Base-by-base conservation (phyloP, 2,797 vertebrate species). In the Gobionotothen gibberifrons region DNA sequence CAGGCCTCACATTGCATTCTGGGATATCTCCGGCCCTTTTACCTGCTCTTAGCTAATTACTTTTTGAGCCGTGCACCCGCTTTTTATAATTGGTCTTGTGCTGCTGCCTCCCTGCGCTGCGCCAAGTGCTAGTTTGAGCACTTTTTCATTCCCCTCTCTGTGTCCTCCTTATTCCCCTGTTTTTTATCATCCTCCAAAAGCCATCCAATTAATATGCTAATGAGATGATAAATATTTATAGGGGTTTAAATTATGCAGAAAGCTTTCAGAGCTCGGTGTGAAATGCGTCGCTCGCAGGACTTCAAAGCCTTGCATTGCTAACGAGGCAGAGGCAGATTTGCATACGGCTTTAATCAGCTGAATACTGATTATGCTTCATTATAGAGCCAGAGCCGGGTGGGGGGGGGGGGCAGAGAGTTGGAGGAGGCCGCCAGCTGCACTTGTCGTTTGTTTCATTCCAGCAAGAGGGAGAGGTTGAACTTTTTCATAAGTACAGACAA, bases 361-460 rank as follows among this genome's bases (percentile, higher is more conserved):
- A 97, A 99, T 98, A 98, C 97, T 99, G 98, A 99, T 99, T 98
- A 98, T 96, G 95, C 96, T 97, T 99, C 97, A 99, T 99, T 99
- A 98, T 97, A 84, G 89, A 87, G 81, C 82, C 83, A 85, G 80
- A 62, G 80, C 59, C 53, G 66, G 71, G 43, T 66, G 43, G 51
- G 1, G 39, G 9, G 2, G 2, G 5, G 32, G 7, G 39, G 12
- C 2, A 1, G 83, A 5, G 78, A 63, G 77, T 68, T 72, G 68
- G 89, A 80, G 96, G 96, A 96, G 94, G 95, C 96, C 95, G 96
- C 96, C 97, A 98, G 97, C 96, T 97, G 97, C 97, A 97, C 96
- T 97, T 96, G 97, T 97, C 96, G 95, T 97, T 98, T 96, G 95
- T 97, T 98, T 97, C 96, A 96, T 97, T 96, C 95, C 95, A 90